Evolutionary conservation across 2,113 vertebrate genomes (phyloP).

Genomic region (Perca fluviatilis): DNA sequence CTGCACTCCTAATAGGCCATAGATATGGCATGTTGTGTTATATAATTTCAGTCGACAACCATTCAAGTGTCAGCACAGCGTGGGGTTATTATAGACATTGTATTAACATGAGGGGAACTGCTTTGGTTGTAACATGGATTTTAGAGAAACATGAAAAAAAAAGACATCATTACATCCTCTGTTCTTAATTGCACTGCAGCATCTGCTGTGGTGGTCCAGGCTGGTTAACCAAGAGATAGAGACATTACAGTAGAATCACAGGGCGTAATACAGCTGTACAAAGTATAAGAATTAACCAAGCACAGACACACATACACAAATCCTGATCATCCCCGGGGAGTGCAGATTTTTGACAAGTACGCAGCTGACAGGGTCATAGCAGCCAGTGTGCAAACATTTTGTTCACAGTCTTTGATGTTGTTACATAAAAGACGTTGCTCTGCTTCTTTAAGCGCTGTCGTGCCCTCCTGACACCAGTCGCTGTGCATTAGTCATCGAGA

Average conservation of each 20-base stretch:
- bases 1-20: not conserved
- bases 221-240: conserved; percentile 41
- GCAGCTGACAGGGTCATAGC: conserved; percentile 47
- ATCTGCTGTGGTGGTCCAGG: conserved; percentile 25
- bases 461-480: conserved; percentile 39
- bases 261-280: not conserved
- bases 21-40: not conserved
- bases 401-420: conserved; percentile 33
- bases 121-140: not conserved
- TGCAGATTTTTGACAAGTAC: conserved; percentile 33
- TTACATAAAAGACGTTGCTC: conserved; percentile 31
- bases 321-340: not conserved
- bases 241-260: conserved; percentile 4
- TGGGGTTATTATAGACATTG: not conserved
- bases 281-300: not conserved
- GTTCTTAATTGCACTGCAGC: conserved; percentile 22
- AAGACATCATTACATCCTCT: not conserved
- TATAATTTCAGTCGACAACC: not conserved
- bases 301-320: not conserved
- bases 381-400: conserved; percentile 46
- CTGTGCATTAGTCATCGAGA: conserved; percentile 57
- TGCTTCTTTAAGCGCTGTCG: not conserved
- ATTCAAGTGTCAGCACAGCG: not conserved
- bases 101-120: not conserved
- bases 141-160: not conserved